These are phyloP conservation scores for Camelus bactrianus DNA, from an alignment of 2,113 vertebrate genomes.

Conservation along the genomic window DNA sequence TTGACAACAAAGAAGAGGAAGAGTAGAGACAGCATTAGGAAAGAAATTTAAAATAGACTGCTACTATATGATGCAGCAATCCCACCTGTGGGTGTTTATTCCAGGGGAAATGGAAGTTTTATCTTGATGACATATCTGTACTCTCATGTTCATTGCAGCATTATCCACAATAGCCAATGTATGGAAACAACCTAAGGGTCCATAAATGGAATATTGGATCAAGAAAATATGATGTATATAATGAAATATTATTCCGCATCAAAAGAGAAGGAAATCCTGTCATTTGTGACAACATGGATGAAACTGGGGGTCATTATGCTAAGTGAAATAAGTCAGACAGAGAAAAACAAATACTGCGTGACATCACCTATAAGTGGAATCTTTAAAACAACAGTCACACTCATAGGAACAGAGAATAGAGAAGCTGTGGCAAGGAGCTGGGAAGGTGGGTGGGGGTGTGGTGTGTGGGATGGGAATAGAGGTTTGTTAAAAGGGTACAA, in stretches of 20 bases:
- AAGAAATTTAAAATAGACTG: background rate
- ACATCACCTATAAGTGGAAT: background rate
- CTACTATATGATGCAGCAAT: background rate
- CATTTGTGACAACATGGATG: background rate
- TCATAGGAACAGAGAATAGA: background rate
- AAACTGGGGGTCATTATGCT: background rate
- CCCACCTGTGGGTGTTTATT: no score
- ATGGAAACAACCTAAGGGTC: background rate
- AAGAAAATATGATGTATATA: background rate
- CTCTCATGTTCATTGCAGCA: background rate
- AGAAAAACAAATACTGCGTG: background rate
- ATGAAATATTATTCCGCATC: background rate
- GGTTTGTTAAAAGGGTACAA: background rate
- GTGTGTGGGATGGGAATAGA: background rate
- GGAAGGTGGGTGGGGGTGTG: no score
- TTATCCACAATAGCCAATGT: background rate
- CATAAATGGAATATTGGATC: background rate
- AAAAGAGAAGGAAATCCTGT: background rate
- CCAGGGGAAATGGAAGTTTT: background rate
- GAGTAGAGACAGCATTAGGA: background rate
- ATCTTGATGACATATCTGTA: background rate
- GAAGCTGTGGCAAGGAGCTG: background rate
- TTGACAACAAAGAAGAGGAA: background rate
- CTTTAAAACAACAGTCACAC: background rate
- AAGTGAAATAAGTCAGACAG: background rate